Conservation (phyloP, 1,140 invertebrate genomes). For the Diabrotica virgifera region DNA sequence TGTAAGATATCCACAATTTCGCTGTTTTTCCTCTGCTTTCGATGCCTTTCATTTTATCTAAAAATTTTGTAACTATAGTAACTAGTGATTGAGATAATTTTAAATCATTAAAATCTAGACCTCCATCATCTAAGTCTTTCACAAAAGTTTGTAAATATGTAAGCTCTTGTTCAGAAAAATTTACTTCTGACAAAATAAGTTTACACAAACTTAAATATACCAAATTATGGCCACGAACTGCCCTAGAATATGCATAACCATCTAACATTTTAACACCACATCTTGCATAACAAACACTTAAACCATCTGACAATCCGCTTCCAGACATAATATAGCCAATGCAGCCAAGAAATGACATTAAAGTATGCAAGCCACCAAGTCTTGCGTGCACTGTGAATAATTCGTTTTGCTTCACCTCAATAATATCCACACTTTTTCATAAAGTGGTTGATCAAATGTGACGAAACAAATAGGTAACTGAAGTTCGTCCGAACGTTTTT, state of each 20-base stretch:
- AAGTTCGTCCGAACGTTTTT: not conserved
- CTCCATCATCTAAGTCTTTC: too few species aligned
- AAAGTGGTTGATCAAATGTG: slow-evolving; percentile 2
- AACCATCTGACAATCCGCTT: not conserved
- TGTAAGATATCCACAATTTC: slow-evolving; percentile 43
- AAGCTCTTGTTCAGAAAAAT: not conserved
- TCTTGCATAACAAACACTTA: not conserved
- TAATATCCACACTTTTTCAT: not conserved
- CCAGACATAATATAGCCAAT: not conserved
- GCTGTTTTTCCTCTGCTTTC: slow-evolving; percentile 34
- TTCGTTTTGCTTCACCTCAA: too few species aligned
- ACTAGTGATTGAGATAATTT: too few species aligned
- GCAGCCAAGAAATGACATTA: not conserved
- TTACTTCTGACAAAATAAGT: not conserved
- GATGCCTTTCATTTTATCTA: slow-evolving; percentile 1
- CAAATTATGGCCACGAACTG: not conserved
- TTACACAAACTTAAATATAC: not conserved
- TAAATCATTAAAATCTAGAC: too few species aligned
- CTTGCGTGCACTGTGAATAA: not conserved
- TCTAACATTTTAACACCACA: not conserved
- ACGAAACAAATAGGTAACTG: not conserved
- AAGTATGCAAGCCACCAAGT: not conserved
- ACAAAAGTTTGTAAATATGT: too few species aligned
- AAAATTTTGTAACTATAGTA: too few species aligned
- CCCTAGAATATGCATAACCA: not conserved